These are phyloP conservation scores for Apistogramma diplotaenia DNA, from an alignment of 2,113 vertebrate species.

Conservation along the genomic window DNA sequence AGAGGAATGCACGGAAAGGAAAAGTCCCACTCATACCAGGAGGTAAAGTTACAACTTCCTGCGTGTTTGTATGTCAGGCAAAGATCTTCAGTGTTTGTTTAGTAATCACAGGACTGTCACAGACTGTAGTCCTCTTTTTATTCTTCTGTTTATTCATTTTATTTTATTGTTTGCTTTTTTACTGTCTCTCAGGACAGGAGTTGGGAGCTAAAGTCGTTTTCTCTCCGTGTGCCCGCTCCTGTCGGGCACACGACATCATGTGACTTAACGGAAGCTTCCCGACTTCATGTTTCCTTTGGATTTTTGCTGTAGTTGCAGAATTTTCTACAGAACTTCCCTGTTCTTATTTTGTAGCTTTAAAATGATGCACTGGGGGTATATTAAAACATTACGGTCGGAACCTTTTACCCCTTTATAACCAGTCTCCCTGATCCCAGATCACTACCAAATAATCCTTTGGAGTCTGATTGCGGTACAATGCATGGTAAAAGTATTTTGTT, in stretches of 20 bases:
- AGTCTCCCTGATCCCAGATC: too few relatives aligned
- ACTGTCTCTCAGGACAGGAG: not conserved
- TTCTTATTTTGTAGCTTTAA: not conserved
- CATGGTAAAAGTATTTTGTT: not conserved
- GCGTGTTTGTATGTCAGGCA: not conserved
- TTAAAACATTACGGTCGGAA: too few relatives aligned
- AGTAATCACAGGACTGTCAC: too few relatives aligned
- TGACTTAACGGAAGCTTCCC: constrained; percentile 25
- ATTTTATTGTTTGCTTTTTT: not conserved
- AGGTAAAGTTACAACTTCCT: constrained; percentile 73
- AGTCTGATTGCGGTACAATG: not conserved
- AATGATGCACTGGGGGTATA: not conserved
- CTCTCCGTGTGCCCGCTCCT: not conserved
- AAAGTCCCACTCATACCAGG: constrained; percentile 79
- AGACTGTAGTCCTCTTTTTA: not conserved
- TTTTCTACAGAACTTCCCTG: not conserved
- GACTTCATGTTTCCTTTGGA: not conserved
- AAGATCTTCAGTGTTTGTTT: not conserved
- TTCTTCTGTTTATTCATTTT: too few relatives aligned
- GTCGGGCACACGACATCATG: constrained; percentile 13
- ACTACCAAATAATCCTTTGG: not conserved
- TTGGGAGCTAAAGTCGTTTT: not conserved
- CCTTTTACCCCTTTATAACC: too few relatives aligned
- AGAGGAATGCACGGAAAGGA: constrained; percentile 80
- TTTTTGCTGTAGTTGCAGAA: not conserved